A percentile compares a stretch with the other conserved stretches of the same genome.
phyloP scores from a whole-genome alignment of 2,797 vertebrate species.

The Poeciliopsis infans region DNA sequence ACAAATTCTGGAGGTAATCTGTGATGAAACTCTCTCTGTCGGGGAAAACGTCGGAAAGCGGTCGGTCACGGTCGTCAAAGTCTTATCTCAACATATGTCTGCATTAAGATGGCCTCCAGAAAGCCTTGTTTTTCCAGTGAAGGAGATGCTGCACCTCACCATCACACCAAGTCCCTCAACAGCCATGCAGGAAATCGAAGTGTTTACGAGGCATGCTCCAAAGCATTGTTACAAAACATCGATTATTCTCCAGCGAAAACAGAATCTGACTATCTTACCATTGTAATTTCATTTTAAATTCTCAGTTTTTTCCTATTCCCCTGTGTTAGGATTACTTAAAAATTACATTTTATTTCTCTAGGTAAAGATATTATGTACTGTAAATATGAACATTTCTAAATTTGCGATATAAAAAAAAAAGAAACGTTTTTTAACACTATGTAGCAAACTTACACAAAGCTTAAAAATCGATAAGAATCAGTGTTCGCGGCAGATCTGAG shows the following conservation, averaged over 20 bases:
- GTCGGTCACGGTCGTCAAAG: too few relatives aligned
- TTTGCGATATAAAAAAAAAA: neutral
- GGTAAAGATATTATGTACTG: neutral
- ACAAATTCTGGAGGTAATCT: neutral
- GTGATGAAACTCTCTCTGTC: neutral
- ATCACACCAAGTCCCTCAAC: neutral
- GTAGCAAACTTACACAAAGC: neutral
- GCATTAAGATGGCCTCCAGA: neutral
- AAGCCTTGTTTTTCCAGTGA: neutral
- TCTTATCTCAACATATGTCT: neutral
- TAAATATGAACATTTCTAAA: neutral
- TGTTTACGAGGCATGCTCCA: too few relatives aligned
- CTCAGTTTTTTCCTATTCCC: neutral
- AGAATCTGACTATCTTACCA: neutral
- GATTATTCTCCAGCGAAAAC: too few relatives aligned
- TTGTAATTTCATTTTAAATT: neutral
- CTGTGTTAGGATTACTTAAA: neutral
- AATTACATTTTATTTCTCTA: neutral
- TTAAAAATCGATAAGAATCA: neutral
- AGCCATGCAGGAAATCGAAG: too few relatives aligned
- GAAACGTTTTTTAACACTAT: neutral
- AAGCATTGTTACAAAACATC: too few relatives aligned
- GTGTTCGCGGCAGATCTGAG: neutral
- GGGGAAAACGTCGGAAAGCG: too few relatives aligned
- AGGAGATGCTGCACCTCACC: neutral